These are phyloP conservation scores for Chelonia mydas DNA, from an alignment of 2,797 vertebrate genomes.

Conservation along the genomic window DNA sequence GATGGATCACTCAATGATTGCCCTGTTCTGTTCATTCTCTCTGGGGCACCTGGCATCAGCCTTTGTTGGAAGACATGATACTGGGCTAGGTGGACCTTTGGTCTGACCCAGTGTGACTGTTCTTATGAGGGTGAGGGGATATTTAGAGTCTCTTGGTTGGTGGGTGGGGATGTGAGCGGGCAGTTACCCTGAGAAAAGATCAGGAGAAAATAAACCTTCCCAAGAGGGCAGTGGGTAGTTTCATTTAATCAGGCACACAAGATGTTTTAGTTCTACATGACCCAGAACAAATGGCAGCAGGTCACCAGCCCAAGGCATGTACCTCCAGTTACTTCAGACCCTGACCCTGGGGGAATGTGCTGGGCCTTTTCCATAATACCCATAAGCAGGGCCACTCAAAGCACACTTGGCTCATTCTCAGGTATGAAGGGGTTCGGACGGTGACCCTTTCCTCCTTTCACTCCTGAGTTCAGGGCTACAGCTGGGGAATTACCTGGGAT, in stretches of 20 bases:
- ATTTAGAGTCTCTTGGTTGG: not conserved
- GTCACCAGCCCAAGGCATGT: not conserved
- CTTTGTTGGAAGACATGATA: not conserved
- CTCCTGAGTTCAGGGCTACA: not conserved
- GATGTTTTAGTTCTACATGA: not conserved
- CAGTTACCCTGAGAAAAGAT: not conserved
- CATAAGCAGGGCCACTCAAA: not conserved
- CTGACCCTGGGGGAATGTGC: not conserved
- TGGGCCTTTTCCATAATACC: rapidly evolving
- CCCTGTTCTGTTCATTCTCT: not conserved
- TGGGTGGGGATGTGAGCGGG: not conserved
- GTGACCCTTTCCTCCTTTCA: not conserved
- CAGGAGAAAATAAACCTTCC: not conserved
- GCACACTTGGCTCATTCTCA: not conserved
- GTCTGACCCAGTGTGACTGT: not conserved
- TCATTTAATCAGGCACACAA: not conserved
- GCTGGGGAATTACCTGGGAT: not conserved
- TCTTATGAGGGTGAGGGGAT: not conserved
- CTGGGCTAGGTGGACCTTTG: not conserved
- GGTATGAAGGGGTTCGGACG: not conserved
- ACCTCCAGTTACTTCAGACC: not conserved
- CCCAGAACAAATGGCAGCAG: not conserved
- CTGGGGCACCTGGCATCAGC: not conserved
- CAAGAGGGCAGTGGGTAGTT: too few species aligned
- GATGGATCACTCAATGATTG: not conserved